A percentile compares a stretch with the other conserved stretches of the same genome.
phyloP scores from a whole-genome alignment of 2,797 vertebrate species.

The Oreonectes daqikongensis region DNA sequence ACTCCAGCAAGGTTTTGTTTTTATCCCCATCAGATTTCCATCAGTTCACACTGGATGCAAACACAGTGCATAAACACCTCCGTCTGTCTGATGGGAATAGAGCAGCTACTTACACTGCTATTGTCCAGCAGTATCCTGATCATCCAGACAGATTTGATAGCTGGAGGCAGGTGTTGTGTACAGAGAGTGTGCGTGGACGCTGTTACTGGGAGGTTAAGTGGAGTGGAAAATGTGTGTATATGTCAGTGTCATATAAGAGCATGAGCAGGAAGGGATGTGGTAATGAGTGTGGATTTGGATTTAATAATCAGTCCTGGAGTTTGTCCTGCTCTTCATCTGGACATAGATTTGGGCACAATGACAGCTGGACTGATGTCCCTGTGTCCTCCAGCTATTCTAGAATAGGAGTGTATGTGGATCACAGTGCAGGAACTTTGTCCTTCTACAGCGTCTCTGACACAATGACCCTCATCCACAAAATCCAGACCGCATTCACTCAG shows the following conservation, averaged over 20 bases:
- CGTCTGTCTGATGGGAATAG: not conserved
- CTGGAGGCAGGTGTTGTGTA: constrained; percentile 47
- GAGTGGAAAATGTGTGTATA: constrained; percentile 34
- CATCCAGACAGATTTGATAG: constrained; percentile 43
- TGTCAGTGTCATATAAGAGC: constrained; percentile 45
- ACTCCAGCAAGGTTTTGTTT: not conserved
- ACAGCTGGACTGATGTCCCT: constrained; percentile 32
- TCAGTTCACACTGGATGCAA: constrained; percentile 10
- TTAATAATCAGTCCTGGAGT: constrained; percentile 53
- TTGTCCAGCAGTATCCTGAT: not conserved
- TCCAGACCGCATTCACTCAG: constrained; percentile 45
- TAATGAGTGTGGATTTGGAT: constrained; percentile 47
- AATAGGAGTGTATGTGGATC: constrained; percentile 52
- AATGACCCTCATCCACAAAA: constrained; percentile 42
- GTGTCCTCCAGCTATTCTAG: not conserved
- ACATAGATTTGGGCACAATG: constrained; percentile 36
- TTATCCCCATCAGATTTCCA: constrained; percentile 2
- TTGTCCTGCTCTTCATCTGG: constrained; percentile 20
- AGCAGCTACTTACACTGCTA: not conserved
- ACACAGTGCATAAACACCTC: not conserved
- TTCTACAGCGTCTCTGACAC: constrained; percentile 50
- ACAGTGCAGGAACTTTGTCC: constrained; percentile 41
- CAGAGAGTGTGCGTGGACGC: constrained; percentile 38
- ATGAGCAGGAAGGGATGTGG: constrained; percentile 46
- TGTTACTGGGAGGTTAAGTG: constrained; percentile 54